Percentiles rank a stretch among this genome's conserved stretches.
Evolutionary conservation across 2,888 invertebrate species (phyloP).

Genomic region (Pseudococcus longispinus): DNA sequence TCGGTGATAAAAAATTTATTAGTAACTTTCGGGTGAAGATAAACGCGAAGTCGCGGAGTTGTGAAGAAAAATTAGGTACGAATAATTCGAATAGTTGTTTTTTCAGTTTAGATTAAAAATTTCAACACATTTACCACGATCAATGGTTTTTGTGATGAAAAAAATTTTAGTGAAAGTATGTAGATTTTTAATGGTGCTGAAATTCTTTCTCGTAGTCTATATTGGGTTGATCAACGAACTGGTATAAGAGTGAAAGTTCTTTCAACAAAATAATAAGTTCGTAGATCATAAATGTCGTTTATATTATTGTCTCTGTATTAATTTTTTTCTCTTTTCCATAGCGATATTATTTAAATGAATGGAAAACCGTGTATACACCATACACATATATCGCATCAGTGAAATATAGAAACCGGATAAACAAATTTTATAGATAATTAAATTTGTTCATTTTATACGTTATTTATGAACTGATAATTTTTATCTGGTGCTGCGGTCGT

Average conservation of each 20-base stretch:
- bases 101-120: background rate
- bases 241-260: conserved; percentile 38
- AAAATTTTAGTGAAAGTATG: conserved; percentile 29
- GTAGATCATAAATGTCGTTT: conserved; percentile 42
- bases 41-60: background rate
- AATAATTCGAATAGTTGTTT: background rate
- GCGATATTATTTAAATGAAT: conserved; percentile 5
- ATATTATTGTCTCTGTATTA: conserved; percentile 15
- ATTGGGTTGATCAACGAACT: conserved; percentile 27
- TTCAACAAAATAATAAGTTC: conserved; percentile 22
- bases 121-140: background rate
- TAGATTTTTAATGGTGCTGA: conserved; percentile 25
- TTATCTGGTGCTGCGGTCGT: conserved; percentile 32
- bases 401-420: conserved; percentile 38
- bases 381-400: conserved; percentile 1
- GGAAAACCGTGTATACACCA: background rate
- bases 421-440: conserved; percentile 39
- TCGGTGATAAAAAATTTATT: background rate
- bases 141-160: background rate
- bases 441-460: conserved; percentile 29
- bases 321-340: background rate
- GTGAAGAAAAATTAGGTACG: background rate
- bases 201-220: conserved; percentile 25
- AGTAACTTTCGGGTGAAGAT: background rate
- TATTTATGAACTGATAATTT: conserved; percentile 45